Evolutionary conservation across 2,113 vertebrate genomes (phyloP), one percentile per base, ranked within the genome.

Genomic region (Mystacornis crossleyi): DNA sequence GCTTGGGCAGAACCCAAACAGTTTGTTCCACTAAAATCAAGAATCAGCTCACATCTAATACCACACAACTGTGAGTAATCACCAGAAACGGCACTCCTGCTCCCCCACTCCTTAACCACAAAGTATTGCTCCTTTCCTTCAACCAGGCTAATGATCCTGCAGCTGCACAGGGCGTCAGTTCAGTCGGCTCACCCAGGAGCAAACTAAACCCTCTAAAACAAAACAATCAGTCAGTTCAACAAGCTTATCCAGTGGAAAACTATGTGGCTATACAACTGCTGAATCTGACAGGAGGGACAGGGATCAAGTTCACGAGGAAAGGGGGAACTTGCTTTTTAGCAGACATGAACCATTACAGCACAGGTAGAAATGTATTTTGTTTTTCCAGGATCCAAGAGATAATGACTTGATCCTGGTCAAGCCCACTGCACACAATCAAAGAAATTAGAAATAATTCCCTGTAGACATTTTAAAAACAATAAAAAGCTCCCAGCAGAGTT

Each of bases 231-330:
- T 81, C 65, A 85, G 78, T 42, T 69, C 57, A 92, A 75, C 80
- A 72, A 82, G 81, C n/a, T 82, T 87, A 79, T 48, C 61, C 53
- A 90, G 70, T 50, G 66, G 70, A 92, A 95, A 93, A 79, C 53
- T 93, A 75, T 9, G 23, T 38, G n/a, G 74, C 73, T 91, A 36
- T 40, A 79, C n/a, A 88, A 72, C 55, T 79, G 78, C 73, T 75
- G 40, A 74, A 93, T 75, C 25, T 57, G 31, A 88, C 66, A 61
- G 2, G 2, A 87, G 14, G 40, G 19, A 72, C 0, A 48, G 17
- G 36, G 17, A 91, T 81, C 61, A 67, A 65, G 45, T n/a, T 75
- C 40, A 69, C 0, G 0, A 72, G 43, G 33, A 81, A 89, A 81
- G 24, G 3, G 25, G 13, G 12, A 93, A 43, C 10, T 31, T 74